These are phyloP conservation scores for Lepus timidus DNA, from an alignment of 2,113 vertebrate genomes.

Conservation along the genomic window DNA sequence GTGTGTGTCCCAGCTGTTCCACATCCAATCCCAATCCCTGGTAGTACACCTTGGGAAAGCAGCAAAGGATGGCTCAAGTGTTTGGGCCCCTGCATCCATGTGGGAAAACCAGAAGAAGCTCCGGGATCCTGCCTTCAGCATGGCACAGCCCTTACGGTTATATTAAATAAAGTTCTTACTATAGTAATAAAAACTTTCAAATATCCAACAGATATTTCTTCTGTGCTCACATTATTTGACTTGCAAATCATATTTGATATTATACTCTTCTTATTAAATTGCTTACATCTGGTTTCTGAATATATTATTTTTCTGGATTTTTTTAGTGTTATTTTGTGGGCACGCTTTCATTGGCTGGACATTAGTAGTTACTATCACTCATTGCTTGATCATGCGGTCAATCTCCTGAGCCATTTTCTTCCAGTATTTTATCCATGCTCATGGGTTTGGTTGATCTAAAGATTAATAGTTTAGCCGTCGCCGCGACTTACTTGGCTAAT, in stretches of 20 bases:
- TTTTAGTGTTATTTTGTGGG: not conserved
- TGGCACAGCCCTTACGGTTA: not conserved
- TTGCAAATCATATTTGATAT: not conserved
- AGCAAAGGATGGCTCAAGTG: too few species aligned
- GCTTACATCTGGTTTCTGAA: not conserved
- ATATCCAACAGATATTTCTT: not conserved
- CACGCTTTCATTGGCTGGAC: not conserved
- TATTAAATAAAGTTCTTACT: not conserved
- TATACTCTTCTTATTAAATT: not conserved
- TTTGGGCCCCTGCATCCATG: too few species aligned
- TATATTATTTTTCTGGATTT: not conserved
- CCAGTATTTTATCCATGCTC: not conserved
- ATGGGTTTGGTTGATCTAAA: not conserved
- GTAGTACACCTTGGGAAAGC: too few species aligned
- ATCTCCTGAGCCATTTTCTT: not conserved
- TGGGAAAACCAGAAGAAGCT: too few species aligned
- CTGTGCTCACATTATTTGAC: not conserved
- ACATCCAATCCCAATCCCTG: too few species aligned
- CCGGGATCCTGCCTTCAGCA: too few species aligned
- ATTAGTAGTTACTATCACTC: not conserved
- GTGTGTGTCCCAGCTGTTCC: too few species aligned
- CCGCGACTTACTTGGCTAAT: too few species aligned
- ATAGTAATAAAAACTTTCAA: not conserved
- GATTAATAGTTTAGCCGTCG: not conserved
- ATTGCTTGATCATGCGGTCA: not conserved